phyloP scores from a whole-genome alignment of 2,113 vertebrate species.

The Astatoreochromis straeleni region DNA sequence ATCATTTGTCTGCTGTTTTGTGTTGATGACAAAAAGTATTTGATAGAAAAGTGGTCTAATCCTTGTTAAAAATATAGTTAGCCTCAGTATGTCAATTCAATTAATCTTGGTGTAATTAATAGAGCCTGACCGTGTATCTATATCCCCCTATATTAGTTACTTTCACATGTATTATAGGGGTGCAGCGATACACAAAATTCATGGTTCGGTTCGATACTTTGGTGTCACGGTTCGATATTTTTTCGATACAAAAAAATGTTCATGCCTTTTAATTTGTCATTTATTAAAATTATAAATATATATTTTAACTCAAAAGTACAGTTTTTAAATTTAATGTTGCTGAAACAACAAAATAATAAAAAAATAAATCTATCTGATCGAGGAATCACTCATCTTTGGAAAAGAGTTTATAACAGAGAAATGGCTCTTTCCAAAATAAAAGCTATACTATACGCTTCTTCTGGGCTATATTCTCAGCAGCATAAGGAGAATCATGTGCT shows the following conservation, averaged over 20 bases:
- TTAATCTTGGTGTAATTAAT: neutral
- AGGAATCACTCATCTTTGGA: accelerated
- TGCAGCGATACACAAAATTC: neutral
- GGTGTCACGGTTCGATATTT: accelerated
- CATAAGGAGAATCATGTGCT: too few relatives aligned
- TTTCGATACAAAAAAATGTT: neutral
- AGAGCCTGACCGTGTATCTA: neutral
- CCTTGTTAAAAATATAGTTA: neutral
- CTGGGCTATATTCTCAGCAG: neutral
- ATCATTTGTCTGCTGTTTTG: neutral
- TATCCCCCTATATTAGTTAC: neutral
- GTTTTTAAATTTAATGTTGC: neutral
- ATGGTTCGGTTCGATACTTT: neutral
- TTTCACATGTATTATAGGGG: neutral
- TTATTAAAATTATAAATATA: neutral
- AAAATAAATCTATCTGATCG: accelerated
- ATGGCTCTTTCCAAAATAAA: accelerated
- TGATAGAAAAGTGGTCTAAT: neutral
- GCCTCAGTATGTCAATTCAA: neutral
- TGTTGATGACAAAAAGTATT: neutral
- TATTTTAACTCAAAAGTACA: neutral
- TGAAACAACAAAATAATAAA: neutral
- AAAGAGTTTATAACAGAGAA: neutral
- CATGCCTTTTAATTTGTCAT: neutral
- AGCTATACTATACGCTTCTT: neutral